phyloP scores from a whole-genome alignment of 2,797 vertebrate species.

The Microhierax caerulescens region DNA sequence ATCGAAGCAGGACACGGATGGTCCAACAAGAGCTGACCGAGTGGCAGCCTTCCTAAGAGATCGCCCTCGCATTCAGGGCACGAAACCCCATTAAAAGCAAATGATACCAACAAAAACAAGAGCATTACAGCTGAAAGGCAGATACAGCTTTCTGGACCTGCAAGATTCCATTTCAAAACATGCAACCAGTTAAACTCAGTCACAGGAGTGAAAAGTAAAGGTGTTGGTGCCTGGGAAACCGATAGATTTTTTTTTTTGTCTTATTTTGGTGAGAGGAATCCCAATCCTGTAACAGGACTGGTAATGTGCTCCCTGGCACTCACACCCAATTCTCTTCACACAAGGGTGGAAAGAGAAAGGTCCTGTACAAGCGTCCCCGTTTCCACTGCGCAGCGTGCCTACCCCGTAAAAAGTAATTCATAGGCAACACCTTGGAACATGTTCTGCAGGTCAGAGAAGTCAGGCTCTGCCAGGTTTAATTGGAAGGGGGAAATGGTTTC shows the following conservation, averaged over 20 bases:
- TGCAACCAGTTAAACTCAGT: neutral
- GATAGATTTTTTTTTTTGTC: neutral
- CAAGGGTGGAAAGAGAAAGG: neutral
- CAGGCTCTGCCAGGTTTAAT: neutral
- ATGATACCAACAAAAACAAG: fast-evolving
- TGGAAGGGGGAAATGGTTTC: neutral
- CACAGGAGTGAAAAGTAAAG: neutral
- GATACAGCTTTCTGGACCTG: neutral
- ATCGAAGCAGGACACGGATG: fast-evolving
- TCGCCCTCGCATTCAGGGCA: neutral
- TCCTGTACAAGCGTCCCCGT: fast-evolving
- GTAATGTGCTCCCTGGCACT: neutral
- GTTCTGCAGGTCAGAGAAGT: neutral
- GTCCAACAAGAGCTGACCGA: neutral
- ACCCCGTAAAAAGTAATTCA: neutral
- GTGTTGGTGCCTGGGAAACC: fast-evolving
- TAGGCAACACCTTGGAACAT: neutral
- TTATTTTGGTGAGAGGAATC: neutral
- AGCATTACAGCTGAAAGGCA: neutral
- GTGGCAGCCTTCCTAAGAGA: neutral
- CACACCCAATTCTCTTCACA: neutral
- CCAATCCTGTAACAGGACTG: neutral
- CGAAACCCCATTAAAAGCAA: neutral
- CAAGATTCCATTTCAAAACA: neutral
- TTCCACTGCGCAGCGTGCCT: neutral